A percentile compares a stretch with the other conserved stretches of the same genome.
phyloP scores from a whole-genome alignment of 2,888 invertebrate genomes.

The Mimachlamys varia region DNA sequence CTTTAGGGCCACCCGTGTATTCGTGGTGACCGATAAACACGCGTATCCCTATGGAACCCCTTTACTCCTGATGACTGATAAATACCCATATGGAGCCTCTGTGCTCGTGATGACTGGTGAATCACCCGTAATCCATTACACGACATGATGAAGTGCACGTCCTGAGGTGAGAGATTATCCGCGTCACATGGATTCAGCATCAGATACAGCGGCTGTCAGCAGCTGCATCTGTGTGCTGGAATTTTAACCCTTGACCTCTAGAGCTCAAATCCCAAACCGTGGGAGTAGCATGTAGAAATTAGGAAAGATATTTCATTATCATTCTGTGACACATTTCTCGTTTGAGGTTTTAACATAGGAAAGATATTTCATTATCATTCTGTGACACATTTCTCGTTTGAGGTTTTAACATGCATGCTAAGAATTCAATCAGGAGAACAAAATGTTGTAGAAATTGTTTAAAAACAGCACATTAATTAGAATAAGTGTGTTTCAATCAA shows the following conservation, averaged over 20 bases:
- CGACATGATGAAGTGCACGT: constrained; percentile 31
- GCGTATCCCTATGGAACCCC: too few relatives aligned
- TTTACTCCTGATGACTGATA: neutral
- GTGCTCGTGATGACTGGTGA: constrained; percentile 15
- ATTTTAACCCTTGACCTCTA: neutral
- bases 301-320: neutral
- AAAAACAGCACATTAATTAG: neutral
- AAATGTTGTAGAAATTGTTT: neutral
- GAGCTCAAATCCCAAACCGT: neutral
- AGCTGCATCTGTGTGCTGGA: constrained; percentile 22
- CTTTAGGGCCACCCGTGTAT: neutral
- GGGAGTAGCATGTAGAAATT: neutral
- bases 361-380: neutral
- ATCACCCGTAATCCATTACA: constrained; percentile 36
- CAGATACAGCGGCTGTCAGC: constrained; percentile 14
- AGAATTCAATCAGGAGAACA: neutral
- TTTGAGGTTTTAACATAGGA: too few relatives aligned
- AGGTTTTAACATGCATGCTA: neutral
- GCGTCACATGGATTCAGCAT: constrained; percentile 4
- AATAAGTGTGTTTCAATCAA: neutral
- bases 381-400: neutral
- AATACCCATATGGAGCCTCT: neutral
- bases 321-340: neutral
- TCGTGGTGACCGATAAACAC: too few relatives aligned
- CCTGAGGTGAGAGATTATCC: constrained; percentile 32